Base-by-base conservation (phyloP, 2,797 vertebrate species). In the Petrocephalus sullivani region DNA sequence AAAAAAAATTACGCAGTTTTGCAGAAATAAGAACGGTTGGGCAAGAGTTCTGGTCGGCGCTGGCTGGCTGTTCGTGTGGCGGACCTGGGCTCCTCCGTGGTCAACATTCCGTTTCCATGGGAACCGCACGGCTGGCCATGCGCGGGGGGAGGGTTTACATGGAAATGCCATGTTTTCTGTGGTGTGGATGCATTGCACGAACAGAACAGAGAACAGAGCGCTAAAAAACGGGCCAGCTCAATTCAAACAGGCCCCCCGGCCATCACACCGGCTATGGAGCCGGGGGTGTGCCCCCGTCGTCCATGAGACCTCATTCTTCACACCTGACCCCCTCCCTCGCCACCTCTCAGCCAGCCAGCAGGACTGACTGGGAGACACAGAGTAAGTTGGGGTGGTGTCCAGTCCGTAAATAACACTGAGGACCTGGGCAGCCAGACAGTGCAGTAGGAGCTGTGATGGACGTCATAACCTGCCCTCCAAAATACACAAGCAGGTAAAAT, bases 191-290 rank as follows among this genome's bases (percentile, higher is more conserved):
- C n/a, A 16, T 89, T 86, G 91, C 88, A 83, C 91, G 91, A 64
- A 84, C 87, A 0, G 87, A 87, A 51, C 83, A 90, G 87, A 89
- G 56, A 21, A 85, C n/a, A 37, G n/a, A 88, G 92, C 91, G n/a
- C 75, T 91, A 90, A 93, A 54, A 95, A 91, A 28, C 2, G 91
- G 93, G 89, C 91, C 86, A 89, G 93, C 93, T 92, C 92, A 88
- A 92, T 90, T 89, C 28, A 64, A 86, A 56, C 86, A 64, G 23
- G 23, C 9, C 2, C 86, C 91, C 92, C 54, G 3, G n/a, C 88
- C 6, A 56, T 8, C 54, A 88, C 91, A 92, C 89, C 3, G 60
- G 21, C 60, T 61, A 10, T 2, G 94, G 94, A 21, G 16, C 4
- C 93, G 64, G 93, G 67, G 67, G 6, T 37, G 67, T 94, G 91